Evolutionary conservation across 2,888 invertebrate species (phyloP).

Genomic region (Myopa testacea): DNA sequence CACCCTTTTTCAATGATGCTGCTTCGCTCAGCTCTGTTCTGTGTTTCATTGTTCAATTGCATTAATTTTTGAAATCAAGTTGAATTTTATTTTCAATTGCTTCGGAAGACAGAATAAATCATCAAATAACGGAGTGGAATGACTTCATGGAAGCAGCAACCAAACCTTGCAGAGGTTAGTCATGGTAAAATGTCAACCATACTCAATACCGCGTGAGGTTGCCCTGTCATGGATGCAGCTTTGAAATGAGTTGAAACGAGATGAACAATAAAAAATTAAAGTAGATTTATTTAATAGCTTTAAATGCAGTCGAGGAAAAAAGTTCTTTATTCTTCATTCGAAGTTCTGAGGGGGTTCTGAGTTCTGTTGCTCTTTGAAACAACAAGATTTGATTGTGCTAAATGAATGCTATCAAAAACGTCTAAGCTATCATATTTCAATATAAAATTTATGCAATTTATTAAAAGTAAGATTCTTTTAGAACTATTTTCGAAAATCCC

Average conservation of each 20-base stretch:
- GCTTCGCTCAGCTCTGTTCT: background rate
- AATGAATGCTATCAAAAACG: background rate
- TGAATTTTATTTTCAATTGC: slow-evolving; percentile 45
- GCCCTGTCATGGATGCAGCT: background rate
- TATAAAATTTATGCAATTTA: background rate
- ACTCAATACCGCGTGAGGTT: background rate
- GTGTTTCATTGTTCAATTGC: slow-evolving; percentile 42
- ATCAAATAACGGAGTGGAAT: slow-evolving; percentile 6
- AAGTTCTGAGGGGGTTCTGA: no score
- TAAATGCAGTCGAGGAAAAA: background rate
- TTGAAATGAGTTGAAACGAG: background rate
- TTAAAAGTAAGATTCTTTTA: no score
- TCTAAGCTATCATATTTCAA: background rate
- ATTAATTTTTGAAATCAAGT: slow-evolving; percentile 44
- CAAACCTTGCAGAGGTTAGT: slow-evolving; percentile 1
- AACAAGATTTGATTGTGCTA: background rate
- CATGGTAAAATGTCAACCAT: background rate
- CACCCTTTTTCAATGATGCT: background rate
- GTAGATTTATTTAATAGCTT: slow-evolving; percentile 18
- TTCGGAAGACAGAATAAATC: slow-evolving; percentile 12
- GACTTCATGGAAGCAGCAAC: slow-evolving; percentile 4
- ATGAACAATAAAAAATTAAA: slow-evolving; percentile 17
- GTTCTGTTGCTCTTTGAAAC: background rate
- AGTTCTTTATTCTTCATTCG: no score
- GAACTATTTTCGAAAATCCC: no score